Base-by-base conservation (phyloP, 2,797 vertebrate species). In the Cossypha niveicapilla region DNA sequence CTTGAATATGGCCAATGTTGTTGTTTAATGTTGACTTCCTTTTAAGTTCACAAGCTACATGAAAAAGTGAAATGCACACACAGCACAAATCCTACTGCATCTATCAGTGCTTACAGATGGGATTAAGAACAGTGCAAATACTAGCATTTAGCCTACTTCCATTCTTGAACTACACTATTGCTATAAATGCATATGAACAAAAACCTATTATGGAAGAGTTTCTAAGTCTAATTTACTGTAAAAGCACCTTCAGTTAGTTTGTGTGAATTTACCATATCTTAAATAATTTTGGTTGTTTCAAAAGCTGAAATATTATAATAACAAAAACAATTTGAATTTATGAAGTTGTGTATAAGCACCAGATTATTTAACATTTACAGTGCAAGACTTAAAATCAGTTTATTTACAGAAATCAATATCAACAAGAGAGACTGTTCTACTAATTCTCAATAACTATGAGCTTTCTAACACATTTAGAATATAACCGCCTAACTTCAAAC, bases 211-310 rank as follows among this genome's bases (percentile, higher is more conserved):
- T 19, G 58, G 57, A 82, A 78, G 19, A 93, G 80, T 88, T 81
- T 83, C 86, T 70, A 94, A 72, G 72, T 56, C 79, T 79, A 45
- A 86, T 50, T 92, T 88, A 83, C 82, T 82, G 11, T 67, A 77
- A 93, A 90, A 94, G 94, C 90, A 94, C 91, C 88, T 97, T 95
- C 86, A 70, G 51, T 91, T 68, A 90, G 41, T 95, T 72, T 65
- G 47, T 56, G 94, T 56, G 90, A 90, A 74, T 79, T 39, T 37
- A 81, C 30, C 16, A 1, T 42, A 63, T 54, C 41, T 71, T 89
- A 88, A 92, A 86, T 72, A 78, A 90, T 58, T 81, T 86, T 93
- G 61, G 68, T 86, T 88, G 54, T 83, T 88, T 78, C 62, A 66
- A 75, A 74, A 87, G 50, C 75, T 76, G 68, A 90, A 92, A 67